phyloP scores from a whole-genome alignment of 2,113 vertebrate genomes.

The Steatornis caripensis region DNA sequence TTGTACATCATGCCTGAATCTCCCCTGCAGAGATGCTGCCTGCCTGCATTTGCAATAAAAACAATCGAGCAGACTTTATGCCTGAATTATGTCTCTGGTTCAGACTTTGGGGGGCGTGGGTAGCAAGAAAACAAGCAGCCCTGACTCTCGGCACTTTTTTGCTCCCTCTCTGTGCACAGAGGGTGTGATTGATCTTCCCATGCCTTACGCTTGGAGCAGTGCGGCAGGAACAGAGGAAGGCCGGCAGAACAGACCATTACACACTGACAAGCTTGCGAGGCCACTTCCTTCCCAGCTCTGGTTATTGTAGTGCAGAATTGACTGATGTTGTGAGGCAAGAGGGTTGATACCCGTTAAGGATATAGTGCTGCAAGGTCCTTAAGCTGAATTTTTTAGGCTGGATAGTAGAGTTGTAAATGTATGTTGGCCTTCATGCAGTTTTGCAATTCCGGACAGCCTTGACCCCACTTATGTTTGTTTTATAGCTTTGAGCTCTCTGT shows the following conservation, averaged over 20 bases:
- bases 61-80: fast-evolving
- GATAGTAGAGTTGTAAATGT: background rate
- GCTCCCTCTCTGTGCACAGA: background rate
- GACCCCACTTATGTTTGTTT: background rate
- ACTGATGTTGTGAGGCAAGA: background rate
- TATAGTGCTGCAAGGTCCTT: background rate
- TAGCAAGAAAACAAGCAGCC: background rate
- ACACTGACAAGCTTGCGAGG: background rate
- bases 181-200: background rate
- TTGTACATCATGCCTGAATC: background rate
- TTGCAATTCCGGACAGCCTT: background rate
- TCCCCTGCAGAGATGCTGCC: background rate
- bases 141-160: background rate
- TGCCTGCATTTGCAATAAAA: background rate
- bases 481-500: background rate
- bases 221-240: background rate
- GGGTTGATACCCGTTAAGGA: background rate
- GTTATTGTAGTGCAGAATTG: background rate
- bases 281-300: background rate
- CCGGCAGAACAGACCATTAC: background rate
- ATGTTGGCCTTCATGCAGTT: background rate
- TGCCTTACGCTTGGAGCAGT: background rate
- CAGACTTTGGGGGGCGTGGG: background rate
- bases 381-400: background rate
- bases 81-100: background rate